Evolutionary conservation across 2,888 invertebrate species (phyloP).

Genomic region (Cheilosia pagana): DNA sequence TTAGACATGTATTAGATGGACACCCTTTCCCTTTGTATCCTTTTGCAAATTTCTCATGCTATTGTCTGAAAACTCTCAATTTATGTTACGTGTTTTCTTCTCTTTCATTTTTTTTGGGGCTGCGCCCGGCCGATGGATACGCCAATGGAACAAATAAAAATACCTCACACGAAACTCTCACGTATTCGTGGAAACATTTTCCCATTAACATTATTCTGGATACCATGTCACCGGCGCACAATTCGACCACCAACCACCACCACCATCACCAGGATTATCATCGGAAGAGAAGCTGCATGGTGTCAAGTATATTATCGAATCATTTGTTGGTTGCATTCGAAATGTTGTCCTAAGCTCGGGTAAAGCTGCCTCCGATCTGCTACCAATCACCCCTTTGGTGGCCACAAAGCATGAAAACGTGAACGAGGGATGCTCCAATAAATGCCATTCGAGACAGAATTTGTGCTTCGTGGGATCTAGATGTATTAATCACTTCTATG

Average conservation of each 20-base stretch:
- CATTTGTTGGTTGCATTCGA: constrained; percentile 95
- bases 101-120: constrained; percentile 1
- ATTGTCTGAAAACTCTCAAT: constrained; percentile 53
- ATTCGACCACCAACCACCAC: constrained; percentile 18
- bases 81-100: constrained; percentile 41
- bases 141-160: constrained; percentile 48
- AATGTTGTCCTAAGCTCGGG: constrained; percentile 94
- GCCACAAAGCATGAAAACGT: constrained; percentile 95
- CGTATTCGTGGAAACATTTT: constrained; percentile 28
- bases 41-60: constrained; percentile 54
- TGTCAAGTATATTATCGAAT: constrained; percentile 96
- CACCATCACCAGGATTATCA: constrained; percentile 86
- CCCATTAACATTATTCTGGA: constrained; percentile 24
- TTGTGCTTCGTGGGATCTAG: constrained; percentile 93
- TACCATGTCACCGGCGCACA: constrained; percentile 1
- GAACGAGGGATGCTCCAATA: constrained; percentile 94
- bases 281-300: constrained; percentile 95
- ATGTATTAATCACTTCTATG: constrained; percentile 96
- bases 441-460: constrained; percentile 91
- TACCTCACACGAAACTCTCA: constrained; percentile 37
- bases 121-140: constrained; percentile 17
- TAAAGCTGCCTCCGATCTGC: constrained; percentile 91
- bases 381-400: constrained; percentile 92
- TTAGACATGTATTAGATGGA: constrained; percentile 3
- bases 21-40: constrained; percentile 26